Base-by-base conservation (phyloP, 2,797 vertebrate species). In the Eupleurogrammus muticus region DNA sequence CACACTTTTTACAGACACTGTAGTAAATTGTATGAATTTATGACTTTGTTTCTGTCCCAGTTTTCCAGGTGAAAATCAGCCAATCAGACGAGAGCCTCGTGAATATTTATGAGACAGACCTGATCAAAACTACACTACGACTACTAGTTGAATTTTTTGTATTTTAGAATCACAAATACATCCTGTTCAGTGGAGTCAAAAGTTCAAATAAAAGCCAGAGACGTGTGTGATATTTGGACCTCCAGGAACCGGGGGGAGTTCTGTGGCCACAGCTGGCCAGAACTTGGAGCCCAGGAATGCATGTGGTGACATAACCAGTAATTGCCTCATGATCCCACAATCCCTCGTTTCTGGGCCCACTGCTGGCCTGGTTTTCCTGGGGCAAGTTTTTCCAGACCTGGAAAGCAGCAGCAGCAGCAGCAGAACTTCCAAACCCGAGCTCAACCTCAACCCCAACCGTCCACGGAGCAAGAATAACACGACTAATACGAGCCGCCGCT, bases 251-350 rank as follows among this genome's bases (percentile, higher is more conserved):
- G 70, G 77, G 87, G 85, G 81, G 73, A 82, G 73, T 74, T 79
- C 75, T 69, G 50, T 75, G 66, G 81, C 90, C 89, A 86, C 88
- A 90, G 89, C 85, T 91, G 88, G 88, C 89, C 64, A 89, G 82
- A 83, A 77, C 84, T 85, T 71, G 80, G 91, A 95, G 91, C 87
- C 83, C 76, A 92, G 87, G 89, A 93, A 92, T 92, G 90, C 81
- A 67, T 87, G 90, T 42, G 88, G 89, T 93, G 91, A 93, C 91
- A 91, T 91, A 91, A 92, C 87, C 87, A 78, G 86, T 90, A 90
- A 95, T 92, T 87, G 92, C 92, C 91, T 88, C 86, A 89, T 93
- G n/a, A n/a, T n/a, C 90, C 92, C 91, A 75, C 88, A 91, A 79
- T 90, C 77, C 87, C 86, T 85, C 84, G 81, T 90, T 84, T 86